Base-by-base conservation (phyloP, 2,797 vertebrate species). In the Peromyscus aztecus region DNA sequence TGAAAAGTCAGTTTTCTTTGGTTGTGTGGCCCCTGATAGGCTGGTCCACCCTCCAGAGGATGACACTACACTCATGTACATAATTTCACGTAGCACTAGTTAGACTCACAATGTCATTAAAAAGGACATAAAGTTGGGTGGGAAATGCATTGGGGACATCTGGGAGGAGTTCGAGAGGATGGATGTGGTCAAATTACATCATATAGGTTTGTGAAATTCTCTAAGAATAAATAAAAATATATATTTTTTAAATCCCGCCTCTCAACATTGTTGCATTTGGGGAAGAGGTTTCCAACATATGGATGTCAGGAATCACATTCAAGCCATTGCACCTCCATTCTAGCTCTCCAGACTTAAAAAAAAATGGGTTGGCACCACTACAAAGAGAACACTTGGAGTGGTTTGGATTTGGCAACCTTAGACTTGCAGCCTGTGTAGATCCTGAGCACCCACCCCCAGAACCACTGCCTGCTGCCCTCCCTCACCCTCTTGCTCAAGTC, bases 391-490 rank as follows among this genome's bases (percentile, higher is more conserved):
- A 2, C 57, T 43, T 1, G 29, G 43, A 78, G 37, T 23, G 34
- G 34, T 57, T 73, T 37, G 24, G 21, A 24, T 67, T 29, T 89
- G 46, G 57, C 34, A 52, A 40, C 46, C 27, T 63, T 8, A 29
- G 63, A 7, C 13, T 1, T 4, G n/a, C 57, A 7, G 10, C 29
- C 49, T 67, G 10, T 49, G 29, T 67, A 34, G 17, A 49, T 16
- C 19, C 43, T 24, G 21, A 34, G 19, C 27, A 17, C 17, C 19
- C 12, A 14, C 27, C 29, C 52, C 37, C 16, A 81, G 12, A 24
- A 5, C 40, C 14, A 0, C 0, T 8, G 1, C 24, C 61, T 3
- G 4, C 31, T 80, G 14, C 27, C 37, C 4, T 55, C 31, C 4
- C 49, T 55, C 12, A 5, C 11, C 37, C 34, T 31, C 90, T 46